These are phyloP conservation scores for Drosophila falleni DNA, from an alignment of 2,888 invertebrate species.

Conservation along the genomic window DNA sequence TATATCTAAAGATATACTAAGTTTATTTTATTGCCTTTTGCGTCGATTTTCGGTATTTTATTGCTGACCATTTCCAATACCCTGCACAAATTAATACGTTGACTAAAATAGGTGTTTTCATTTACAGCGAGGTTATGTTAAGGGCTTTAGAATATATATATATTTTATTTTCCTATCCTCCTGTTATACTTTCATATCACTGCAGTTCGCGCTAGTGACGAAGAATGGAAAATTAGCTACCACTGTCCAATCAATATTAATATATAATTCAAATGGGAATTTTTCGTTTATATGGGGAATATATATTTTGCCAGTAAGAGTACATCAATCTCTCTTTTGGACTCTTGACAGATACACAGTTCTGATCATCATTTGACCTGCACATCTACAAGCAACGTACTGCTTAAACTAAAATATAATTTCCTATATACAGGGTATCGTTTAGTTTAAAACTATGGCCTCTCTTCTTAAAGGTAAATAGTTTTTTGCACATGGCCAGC, in stretches of 20 bases:
- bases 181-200: background rate
- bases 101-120: background rate
- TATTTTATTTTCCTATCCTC: background rate
- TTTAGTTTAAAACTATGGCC: background rate
- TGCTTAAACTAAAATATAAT: background rate
- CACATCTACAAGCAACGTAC: no score
- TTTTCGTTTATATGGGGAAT: no score
- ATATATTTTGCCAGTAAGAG: no score
- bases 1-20: slow-evolving; percentile 21
- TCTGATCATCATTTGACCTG: no score
- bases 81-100: background rate
- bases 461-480: background rate
- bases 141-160: no score
- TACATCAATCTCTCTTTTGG: no score
- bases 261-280: no score
- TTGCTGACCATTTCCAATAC: slow-evolving; percentile 22
- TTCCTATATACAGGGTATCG: background rate
- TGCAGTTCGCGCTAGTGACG: no score
- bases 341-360: no score
- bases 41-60: slow-evolving; percentile 68
- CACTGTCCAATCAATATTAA: no score
- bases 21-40: slow-evolving; percentile 61
- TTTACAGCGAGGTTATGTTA: background rate
- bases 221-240: no score
- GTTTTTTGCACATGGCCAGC: slow-evolving; percentile 43